Base-by-base conservation (phyloP, 53 echinoderm and acorn worm species). In the Holothuria scabra region DNA sequence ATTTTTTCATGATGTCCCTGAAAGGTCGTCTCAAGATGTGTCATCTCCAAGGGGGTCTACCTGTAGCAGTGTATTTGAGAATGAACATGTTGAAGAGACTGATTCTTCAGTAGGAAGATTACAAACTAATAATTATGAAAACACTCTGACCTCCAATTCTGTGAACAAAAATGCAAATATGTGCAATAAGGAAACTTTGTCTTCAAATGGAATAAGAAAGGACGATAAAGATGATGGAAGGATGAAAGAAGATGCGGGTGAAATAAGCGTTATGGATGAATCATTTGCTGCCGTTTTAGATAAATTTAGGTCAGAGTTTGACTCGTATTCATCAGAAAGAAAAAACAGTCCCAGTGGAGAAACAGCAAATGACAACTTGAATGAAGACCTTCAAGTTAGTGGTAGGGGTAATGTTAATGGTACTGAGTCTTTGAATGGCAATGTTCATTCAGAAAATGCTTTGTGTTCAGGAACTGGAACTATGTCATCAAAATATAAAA, bases 1-100 rank as follows among this genome's bases (percentile, higher is more conserved):
- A 23, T 83, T 93, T n/a, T 96, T 86, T 52, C 84, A 88, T 29
- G 96, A 91, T 57, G 58, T 88, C 25, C 71, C 76, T 22, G 55
- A 62, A 14, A 57, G 56, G 29, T 16, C 26, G 2, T 29, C 78
- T 21, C 28, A 13, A 30, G 64, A 25, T 30, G 64, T 3, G 8
- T 64, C 64, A 13, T 12, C 64, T 64, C 25, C 25, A 3, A 64
- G 64, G 52, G 3, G 52, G 52, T 52, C 52, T 52, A 52, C 52
- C 52, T 16, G 52, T 52, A 52, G 52, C 18, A 16, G 52, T 52
- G 52, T 52, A 1, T 52, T 52, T 6, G 52, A 4, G 3, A 52
- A 52, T 52, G 52, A 52, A 52, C 52, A 52, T 52, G 16, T 16
- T 2, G 1, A 52, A 20, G 13, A 74, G 12, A 74, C 46, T 18